These are phyloP conservation scores for Eilema griseolum DNA, from an alignment of 2,888 invertebrate genomes.

Conservation along the genomic window DNA sequence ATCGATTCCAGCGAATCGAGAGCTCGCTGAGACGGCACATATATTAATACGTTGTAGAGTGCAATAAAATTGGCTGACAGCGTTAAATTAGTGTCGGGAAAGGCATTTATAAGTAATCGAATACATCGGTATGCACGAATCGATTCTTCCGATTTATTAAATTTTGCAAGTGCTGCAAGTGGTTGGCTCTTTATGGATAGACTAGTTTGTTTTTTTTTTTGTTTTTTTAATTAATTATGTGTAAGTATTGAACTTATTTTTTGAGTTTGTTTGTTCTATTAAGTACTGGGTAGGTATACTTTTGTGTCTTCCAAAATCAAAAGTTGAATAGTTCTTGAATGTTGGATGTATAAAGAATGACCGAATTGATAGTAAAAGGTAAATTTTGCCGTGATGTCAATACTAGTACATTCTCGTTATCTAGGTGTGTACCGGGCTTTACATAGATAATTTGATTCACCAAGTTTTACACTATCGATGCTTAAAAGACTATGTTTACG, in stretches of 20 bases:
- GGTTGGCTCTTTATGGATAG: constrained; percentile 50
- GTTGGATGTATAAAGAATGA: neutral
- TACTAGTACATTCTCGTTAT: neutral
- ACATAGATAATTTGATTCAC: too few species aligned
- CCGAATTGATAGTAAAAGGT: neutral
- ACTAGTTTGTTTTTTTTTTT: constrained; percentile 35
- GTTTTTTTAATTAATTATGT: constrained; percentile 19
- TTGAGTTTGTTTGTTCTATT: neutral
- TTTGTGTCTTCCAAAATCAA: neutral
- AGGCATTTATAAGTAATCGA: constrained; percentile 84
- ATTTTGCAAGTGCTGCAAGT: constrained; percentile 58
- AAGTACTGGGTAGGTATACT: neutral
- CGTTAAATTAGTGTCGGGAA: constrained; percentile 80
- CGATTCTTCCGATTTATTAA: constrained; percentile 72
- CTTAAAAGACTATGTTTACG: too few species aligned
- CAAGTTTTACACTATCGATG: too few species aligned
- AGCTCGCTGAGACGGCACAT: constrained; percentile 62
- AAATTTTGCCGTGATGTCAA: neutral
- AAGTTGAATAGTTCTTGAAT: neutral
- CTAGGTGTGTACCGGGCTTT: too few species aligned
- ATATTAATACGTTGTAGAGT: constrained; percentile 67
- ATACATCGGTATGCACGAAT: constrained; percentile 75
- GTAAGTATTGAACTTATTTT: neutral
- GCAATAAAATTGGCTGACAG: constrained; percentile 76
- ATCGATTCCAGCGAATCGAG: constrained; percentile 70